Percentiles rank a stretch among this genome's conserved stretches.
Evolutionary conservation across 2,113 vertebrate genomes (phyloP).

Genomic region (Scopus umbretta): DNA sequence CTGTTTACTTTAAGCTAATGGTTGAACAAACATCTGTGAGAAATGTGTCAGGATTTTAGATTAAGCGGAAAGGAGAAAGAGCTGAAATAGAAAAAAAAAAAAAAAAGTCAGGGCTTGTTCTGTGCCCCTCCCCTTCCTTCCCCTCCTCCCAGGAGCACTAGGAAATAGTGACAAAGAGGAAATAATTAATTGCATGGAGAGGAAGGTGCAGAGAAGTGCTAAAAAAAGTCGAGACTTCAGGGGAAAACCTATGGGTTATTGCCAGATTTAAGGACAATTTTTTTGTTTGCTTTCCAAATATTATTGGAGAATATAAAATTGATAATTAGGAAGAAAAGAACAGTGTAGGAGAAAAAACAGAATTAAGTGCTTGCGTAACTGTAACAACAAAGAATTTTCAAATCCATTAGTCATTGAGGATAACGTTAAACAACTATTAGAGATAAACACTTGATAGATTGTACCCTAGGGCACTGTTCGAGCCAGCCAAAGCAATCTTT

Average conservation of each 20-base stretch:
- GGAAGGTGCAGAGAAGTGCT: not conserved
- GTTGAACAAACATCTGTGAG: not conserved
- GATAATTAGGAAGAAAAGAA: not conserved
- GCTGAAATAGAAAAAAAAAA: not conserved
- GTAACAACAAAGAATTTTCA: not conserved
- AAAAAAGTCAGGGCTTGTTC: not conserved
- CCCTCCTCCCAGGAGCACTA: not conserved
- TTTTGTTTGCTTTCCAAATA: not conserved
- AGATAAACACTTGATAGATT: not conserved
- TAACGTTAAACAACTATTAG: not conserved
- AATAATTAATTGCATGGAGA: not conserved
- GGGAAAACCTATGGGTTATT: not conserved
- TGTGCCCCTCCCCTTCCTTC: slow-evolving; percentile 36
- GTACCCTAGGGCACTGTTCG: not conserved
- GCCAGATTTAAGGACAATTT: not conserved
- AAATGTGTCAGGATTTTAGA: not conserved
- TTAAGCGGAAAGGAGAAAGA: not conserved
- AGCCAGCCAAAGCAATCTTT: not conserved
- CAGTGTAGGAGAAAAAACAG: not conserved
- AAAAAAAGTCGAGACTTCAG: not conserved
- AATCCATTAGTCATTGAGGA: not conserved
- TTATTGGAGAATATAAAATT: not conserved
- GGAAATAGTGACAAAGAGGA: slow-evolving; percentile 6
- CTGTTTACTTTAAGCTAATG: slow-evolving; percentile 7
- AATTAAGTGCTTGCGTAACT: not conserved